Conservation (phyloP, 2,797 vertebrate species). For the Zalophus californianus region DNA sequence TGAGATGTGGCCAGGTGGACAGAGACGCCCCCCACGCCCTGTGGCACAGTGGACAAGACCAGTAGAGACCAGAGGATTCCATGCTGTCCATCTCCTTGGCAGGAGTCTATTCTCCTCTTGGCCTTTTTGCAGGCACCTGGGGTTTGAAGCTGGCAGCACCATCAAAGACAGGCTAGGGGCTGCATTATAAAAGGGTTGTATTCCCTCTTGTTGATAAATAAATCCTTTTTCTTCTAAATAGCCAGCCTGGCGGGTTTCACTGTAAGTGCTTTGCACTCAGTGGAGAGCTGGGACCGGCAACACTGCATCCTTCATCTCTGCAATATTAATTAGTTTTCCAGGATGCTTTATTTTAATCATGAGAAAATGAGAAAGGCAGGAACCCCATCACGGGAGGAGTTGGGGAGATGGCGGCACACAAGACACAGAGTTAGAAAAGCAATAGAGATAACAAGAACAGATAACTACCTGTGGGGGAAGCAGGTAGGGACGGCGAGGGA, state of each 20-base stretch:
- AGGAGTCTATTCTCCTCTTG: background rate
- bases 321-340: conserved; percentile 83
- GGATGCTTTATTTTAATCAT: conserved; percentile 72
- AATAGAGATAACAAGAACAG: background rate
- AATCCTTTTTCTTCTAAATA: conserved; percentile 76
- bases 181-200: conserved; percentile 63
- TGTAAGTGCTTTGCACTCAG: conserved; percentile 70
- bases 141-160: background rate
- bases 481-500: background rate
- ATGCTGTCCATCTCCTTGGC: background rate
- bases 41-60: background rate
- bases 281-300: conserved; percentile 65
- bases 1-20: background rate
- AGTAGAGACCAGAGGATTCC: background rate
- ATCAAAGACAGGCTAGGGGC: conserved; percentile 70
- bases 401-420: background rate
- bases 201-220: conserved; percentile 81
- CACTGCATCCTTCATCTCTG: conserved; percentile 68
- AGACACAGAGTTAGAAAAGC: background rate
- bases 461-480: too few relatives aligned
- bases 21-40: background rate
- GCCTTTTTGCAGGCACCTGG: conserved; percentile 56
- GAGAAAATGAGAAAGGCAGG: conserved; percentile 44
- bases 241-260: conserved; percentile 72
- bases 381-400: conserved; percentile 25